Evolutionary conservation across 2,888 invertebrate species (phyloP), one percentile per base, ranked within the genome.

Genomic region (Pristionchus mayeri): DNA sequence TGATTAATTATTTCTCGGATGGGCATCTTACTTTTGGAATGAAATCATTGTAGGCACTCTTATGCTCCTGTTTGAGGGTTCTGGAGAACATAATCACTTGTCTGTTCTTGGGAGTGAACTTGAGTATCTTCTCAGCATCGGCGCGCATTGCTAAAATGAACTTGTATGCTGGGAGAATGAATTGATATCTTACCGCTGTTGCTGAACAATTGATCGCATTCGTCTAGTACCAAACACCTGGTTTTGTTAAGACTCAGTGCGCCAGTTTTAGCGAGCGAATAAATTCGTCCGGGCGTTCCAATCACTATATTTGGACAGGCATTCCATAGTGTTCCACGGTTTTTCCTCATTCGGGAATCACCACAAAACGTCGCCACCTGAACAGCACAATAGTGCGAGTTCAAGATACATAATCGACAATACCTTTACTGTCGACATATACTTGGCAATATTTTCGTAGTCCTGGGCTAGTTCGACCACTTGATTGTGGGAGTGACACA

Each of bases 201-300:
- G 94, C 98, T 98, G 91, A 99, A 95, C 98, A 99, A 98, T 94
- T 98, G 98, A 94, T 99, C 99, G 93, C 99, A 99, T n/a, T n/a
- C n/a, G n/a, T 99, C 99, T 87, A 99, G 95, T 92, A 99, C 97
- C 94, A 99, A 99, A 94, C 21, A 21, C 21, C 21, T 52, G 52
- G 21, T 52, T 21, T 52, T 52, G 52, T 21, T 52, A 3, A 52
- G 98, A 94, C 93, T 98, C 96, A 97, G 48, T 99, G 94, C 92
- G 97, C 98, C 98, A 91, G 95, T 96, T 90, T 96, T 95, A 76
- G 97, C 96, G 87, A 99, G 94, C 21, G 98, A 98, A 90, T 98
- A 95, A 92, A 99, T 97, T 90, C 99, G 95, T 84, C 99, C 99
- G 0, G 98, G 98, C 16, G 99, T 99, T 85, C 98, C 99, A 98